A percentile compares a stretch with the other conserved stretches of the same genome.
phyloP scores from a whole-genome alignment of 2,113 vertebrate genomes.

The Epinephelus cyanopodus region DNA sequence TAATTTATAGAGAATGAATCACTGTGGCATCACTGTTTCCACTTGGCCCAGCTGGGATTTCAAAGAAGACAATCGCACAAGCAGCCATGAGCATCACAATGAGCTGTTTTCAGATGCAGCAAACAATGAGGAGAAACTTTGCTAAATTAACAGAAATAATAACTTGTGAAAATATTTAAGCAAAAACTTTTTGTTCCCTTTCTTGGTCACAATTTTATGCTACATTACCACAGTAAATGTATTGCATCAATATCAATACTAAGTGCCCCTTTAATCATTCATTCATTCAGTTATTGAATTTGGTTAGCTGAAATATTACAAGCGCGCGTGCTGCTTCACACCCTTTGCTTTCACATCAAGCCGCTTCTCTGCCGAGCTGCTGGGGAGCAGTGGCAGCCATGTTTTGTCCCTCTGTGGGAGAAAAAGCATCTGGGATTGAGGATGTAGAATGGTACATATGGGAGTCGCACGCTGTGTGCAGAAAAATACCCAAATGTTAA shows the following conservation, averaged over 20 bases:
- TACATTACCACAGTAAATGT: conserved; percentile 29
- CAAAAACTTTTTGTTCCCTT: conserved; percentile 4
- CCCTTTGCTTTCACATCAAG: neutral
- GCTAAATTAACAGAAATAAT: neutral
- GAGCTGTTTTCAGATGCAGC: neutral
- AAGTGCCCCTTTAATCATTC: conserved; percentile 22
- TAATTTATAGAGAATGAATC: neutral
- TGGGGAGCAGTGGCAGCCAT: neutral
- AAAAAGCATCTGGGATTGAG: neutral
- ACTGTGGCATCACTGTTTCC: neutral
- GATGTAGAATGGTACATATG: neutral
- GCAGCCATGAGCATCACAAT: neutral
- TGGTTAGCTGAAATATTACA: conserved; percentile 14
- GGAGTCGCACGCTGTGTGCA: neutral
- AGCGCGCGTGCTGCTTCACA: neutral
- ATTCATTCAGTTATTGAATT: conserved; percentile 35
- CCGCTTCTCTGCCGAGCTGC: neutral
- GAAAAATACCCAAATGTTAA: neutral
- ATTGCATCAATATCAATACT: conserved; percentile 31
- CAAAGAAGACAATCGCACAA: neutral
- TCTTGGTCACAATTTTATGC: conserved; percentile 42
- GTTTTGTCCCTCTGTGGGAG: neutral
- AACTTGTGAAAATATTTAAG: neutral
- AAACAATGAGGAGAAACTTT: neutral
- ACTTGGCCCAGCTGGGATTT: neutral